phyloP scores from a whole-genome alignment of 2,888 invertebrate species.

The Nephrotoma appendiculata region DNA sequence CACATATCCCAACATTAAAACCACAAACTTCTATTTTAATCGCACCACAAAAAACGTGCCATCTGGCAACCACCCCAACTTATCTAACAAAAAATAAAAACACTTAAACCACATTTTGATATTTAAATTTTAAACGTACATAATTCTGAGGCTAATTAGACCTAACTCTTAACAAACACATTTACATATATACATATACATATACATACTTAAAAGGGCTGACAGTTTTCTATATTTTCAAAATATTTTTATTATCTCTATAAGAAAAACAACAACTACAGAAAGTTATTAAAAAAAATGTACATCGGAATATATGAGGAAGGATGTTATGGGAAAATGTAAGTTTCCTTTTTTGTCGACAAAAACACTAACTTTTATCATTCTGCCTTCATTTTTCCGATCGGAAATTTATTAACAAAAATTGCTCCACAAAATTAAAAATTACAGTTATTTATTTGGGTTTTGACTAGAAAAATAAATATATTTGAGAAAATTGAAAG shows the following conservation, averaged over 20 bases:
- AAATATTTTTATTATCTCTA: too few relatives aligned
- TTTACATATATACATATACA: not conserved
- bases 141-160: not conserved
- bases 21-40: not conserved
- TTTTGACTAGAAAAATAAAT: not conserved
- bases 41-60: not conserved
- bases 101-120: not conserved
- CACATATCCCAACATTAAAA: too few relatives aligned
- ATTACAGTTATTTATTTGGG: not conserved
- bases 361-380: not conserved
- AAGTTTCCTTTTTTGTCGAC: not conserved
- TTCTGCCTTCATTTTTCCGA: not conserved
- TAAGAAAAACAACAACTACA: not conserved
- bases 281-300: not conserved
- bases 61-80: not conserved
- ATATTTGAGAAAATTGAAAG: not conserved
- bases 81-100: not conserved
- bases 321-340: not conserved
- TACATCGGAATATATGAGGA: not conserved
- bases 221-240: too few relatives aligned
- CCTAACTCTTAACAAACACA: not conserved
- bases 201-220: not conserved
- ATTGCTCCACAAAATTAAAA: not conserved
- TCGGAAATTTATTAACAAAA: not conserved
- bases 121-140: not conserved